Percentiles rank a stretch among this genome's conserved stretches.
These are phyloP conservation scores for Procambarus clarkii DNA, from an alignment of 1,140 invertebrate genomes.

Conservation along the genomic window DNA sequence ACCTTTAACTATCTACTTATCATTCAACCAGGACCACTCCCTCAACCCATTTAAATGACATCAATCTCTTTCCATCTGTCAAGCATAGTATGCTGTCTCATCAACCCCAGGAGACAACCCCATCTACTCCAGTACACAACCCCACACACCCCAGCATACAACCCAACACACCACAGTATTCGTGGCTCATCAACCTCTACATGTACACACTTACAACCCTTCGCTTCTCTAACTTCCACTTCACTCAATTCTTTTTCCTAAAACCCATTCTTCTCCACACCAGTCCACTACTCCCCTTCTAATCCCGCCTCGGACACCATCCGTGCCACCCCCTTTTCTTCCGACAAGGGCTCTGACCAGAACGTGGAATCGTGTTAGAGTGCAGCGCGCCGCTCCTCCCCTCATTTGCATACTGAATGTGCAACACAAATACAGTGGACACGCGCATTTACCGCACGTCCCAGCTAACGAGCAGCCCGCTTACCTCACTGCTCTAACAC, in stretches of 20 bases:
- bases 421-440: conserved; percentile 67
- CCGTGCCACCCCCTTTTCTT: neutral
- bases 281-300: neutral
- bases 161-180: no score
- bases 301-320: neutral
- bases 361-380: conserved; percentile 67
- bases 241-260: neutral
- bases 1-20: no score
- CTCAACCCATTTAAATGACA: no score
- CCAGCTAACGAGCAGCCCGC: conserved; percentile 32
- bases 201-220: neutral
- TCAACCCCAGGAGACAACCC: neutral
- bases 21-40: no score
- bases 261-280: neutral
- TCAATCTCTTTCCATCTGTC: neutral
- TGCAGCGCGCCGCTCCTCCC: conserved; percentile 42
- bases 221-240: neutral
- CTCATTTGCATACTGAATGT: conserved; percentile 70
- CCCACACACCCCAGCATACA: no score
- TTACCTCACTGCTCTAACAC: conserved; percentile 19
- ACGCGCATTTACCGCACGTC: conserved; percentile 68
- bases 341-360: conserved; percentile 40
- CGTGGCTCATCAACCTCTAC: neutral
- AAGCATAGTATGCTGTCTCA: neutral
- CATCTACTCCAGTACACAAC: no score